Evolutionary conservation across 2,888 invertebrate species (phyloP), one percentile per base, ranked within the genome.

Genomic region (Pandemis corylana): DNA sequence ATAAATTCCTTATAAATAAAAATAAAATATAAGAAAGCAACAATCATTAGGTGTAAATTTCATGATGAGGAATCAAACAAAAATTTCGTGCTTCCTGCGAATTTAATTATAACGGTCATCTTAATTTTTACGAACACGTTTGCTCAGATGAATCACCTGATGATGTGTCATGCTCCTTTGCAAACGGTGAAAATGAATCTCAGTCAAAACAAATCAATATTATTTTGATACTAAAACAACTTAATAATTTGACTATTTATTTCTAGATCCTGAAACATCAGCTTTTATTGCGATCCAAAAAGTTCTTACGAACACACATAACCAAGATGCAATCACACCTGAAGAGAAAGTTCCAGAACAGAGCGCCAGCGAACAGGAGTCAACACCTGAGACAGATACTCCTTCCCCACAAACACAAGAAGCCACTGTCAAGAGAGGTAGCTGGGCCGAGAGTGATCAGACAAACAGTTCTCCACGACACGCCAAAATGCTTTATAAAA

Each of bases 251-350:
- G 7, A 5, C 0, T 63, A 36, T 12, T 61, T 61, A 69, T 62
- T 89, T 86, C 15, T 83, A 94, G 94, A 94, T 82, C 90, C 93
- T 53, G 93, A 93, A 77, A 88, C 91, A 7, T 90, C 94, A 6
- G 78, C 91, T 62, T 73, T 88, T 15, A 75, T 85, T 64, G 94
- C 94, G 41, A 77, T 94, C 67, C 85, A 89, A 49, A 86, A 84
- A 80, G 87, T 90, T 0, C 75, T 93, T 59, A 85, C 85, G 49
- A 88, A 89, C 79, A 84, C 82, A 2, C 81, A 84, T 4, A 75
- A 78, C 46, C 78, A 81, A 61, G 77, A 78, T 15, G 82, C 82
- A 68, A 83, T 82, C 20, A 53, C 76, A 7, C 76, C 77, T 44
- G 88, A 89, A 53, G 87, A 90, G 41, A 89, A 87, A 66, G 73